Conservation (phyloP, 2,797 vertebrate genomes). For the Xiphorhynchus erythropygius region DNA sequence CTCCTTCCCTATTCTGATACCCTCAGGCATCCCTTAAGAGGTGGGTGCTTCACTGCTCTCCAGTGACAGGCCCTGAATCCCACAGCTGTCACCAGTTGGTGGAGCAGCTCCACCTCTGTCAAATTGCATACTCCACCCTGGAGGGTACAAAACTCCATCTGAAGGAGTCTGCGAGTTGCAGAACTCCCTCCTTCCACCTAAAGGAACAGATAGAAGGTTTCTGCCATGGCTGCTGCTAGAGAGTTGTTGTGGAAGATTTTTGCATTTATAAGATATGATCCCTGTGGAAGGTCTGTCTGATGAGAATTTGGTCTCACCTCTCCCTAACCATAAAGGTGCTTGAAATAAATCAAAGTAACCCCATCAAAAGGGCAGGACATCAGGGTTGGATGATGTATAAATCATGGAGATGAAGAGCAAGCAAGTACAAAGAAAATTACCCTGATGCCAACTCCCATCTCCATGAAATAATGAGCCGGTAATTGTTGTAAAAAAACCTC, state of each 20-base stretch:
- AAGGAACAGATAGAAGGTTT: not conserved
- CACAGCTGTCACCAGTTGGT: not conserved
- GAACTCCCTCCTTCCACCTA: not conserved
- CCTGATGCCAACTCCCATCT: not conserved
- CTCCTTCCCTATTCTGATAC: not conserved
- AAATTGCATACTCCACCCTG: not conserved
- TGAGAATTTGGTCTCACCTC: not conserved
- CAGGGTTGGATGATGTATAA: not conserved
- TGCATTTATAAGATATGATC: not conserved
- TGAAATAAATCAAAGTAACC: not conserved
- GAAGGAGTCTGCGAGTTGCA: not conserved
- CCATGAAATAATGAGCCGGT: not conserved
- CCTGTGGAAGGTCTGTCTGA: not conserved
- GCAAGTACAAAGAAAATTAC: not conserved
- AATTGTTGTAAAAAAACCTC: not conserved
- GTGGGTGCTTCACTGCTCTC: not conserved
- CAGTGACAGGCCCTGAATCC: not conserved
- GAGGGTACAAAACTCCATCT: not conserved
- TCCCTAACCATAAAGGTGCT: not conserved
- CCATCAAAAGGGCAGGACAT: not conserved
- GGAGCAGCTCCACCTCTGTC: not conserved
- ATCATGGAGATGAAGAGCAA: not conserved
- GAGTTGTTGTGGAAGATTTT: not conserved
- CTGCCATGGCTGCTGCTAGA: not conserved
- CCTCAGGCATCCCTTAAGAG: not conserved